These are phyloP conservation scores for Hartigia nigra DNA, from an alignment of 2,888 invertebrate species.

Conservation along the genomic window DNA sequence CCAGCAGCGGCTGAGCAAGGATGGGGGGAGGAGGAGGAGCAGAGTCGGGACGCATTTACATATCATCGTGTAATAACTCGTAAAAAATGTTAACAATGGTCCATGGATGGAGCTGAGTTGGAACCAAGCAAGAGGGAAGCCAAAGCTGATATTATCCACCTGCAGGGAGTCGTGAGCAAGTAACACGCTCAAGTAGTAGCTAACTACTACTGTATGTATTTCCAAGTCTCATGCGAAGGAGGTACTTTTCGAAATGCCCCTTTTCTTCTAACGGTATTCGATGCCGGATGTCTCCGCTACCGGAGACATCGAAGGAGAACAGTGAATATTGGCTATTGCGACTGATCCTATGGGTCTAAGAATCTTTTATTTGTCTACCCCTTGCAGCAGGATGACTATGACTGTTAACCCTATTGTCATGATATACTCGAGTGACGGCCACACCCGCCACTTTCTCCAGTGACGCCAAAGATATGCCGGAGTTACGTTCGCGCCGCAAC, in stretches of 20 bases:
- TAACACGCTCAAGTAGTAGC: not conserved
- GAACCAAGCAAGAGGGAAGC: not conserved
- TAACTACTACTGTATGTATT: not conserved
- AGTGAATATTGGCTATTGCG: not conserved
- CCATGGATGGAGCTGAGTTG: conserved; percentile 8
- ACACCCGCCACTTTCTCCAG: conserved; percentile 50
- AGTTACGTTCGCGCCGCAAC: not conserved
- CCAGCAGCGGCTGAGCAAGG: not conserved
- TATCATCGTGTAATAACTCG: conserved; percentile 45
- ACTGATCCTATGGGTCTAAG: not conserved
- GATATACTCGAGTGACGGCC: conserved; percentile 20
- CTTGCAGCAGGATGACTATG: not conserved
- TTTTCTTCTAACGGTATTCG: not conserved
- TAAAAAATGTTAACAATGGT: conserved; percentile 46
- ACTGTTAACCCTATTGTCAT: not conserved
- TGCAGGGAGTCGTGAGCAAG: conserved; percentile 6
- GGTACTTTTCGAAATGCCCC: not conserved
- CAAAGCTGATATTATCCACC: conserved; percentile 1
- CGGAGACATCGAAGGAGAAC: not conserved
- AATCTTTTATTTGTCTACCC: not conserved
- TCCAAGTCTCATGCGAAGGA: not conserved
- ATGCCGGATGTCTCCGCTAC: not conserved
- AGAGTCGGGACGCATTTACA: conserved; percentile 47
- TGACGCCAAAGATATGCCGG: conserved; percentile 44
- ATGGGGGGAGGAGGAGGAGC: not conserved